phyloP scores from a whole-genome alignment of 1,140 invertebrate species.

The Eueides isabella region DNA sequence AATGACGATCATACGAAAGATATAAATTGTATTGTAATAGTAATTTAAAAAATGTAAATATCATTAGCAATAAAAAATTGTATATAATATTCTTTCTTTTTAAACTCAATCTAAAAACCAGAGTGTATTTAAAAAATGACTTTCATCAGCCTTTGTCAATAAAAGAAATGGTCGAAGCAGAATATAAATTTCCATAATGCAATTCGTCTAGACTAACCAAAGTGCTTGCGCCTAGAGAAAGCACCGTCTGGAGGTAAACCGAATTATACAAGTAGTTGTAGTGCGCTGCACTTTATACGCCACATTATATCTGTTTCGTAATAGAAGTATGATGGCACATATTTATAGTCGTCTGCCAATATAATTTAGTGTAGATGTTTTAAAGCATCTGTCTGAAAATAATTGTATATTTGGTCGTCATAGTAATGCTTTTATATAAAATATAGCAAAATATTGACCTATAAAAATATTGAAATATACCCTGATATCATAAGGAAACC shows the following conservation, averaged over 20 bases:
- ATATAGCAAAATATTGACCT: background rate
- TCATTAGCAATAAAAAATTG: too few relatives aligned
- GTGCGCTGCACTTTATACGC: slow-evolving; percentile 49
- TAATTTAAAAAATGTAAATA: too few relatives aligned
- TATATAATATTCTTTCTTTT: background rate
- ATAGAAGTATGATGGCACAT: background rate
- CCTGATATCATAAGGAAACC: too few relatives aligned
- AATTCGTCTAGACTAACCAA: slow-evolving; percentile 75
- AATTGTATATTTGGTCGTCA: background rate
- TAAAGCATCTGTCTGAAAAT: background rate
- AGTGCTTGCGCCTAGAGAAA: slow-evolving; percentile 56
- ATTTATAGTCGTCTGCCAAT: slow-evolving; percentile 1
- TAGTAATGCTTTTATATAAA: background rate
- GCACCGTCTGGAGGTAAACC: slow-evolving; percentile 65
- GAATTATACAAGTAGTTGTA: slow-evolving; percentile 51
- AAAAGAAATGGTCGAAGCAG: slow-evolving; percentile 31
- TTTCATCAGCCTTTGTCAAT: slow-evolving; percentile 20
- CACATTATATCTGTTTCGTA: slow-evolving; percentile 19
- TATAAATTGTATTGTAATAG: too few relatives aligned
- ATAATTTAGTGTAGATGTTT: background rate
- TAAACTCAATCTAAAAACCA: background rate
- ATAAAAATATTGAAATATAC: background rate
- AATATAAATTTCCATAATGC: slow-evolving; percentile 70
- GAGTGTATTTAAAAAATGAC: slow-evolving; percentile 18
- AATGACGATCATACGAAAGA: too few relatives aligned